These are phyloP conservation scores for Danionella dracula DNA, from an alignment of 2,797 vertebrate genomes.

Conservation along the genomic window DNA sequence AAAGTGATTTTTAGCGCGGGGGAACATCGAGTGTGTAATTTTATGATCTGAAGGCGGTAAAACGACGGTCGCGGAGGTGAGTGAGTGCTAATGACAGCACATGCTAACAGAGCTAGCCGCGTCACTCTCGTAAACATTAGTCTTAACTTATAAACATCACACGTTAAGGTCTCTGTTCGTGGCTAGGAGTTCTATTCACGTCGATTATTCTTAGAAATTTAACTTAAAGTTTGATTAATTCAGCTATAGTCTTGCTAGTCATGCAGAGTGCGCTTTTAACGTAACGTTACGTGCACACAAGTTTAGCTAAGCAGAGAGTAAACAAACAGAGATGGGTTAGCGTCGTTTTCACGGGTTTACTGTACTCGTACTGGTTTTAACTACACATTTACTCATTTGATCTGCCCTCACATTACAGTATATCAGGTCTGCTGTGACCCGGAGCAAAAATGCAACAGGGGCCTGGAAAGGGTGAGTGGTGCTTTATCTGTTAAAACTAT, in stretches of 20 bases:
- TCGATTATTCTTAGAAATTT: background rate
- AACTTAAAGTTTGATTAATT: background rate
- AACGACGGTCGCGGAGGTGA: slow-evolving; percentile 8
- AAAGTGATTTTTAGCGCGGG: slow-evolving; percentile 8
- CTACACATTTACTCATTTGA: background rate
- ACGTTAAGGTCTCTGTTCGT: background rate
- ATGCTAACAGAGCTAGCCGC: slow-evolving; percentile 30
- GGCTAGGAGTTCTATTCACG: background rate
- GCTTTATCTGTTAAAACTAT: background rate
- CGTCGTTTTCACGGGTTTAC: background rate
- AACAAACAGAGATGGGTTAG: background rate
- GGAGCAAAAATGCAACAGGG: slow-evolving; percentile 45
- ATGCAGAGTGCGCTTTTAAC: background rate
- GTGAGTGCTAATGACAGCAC: slow-evolving; percentile 10
- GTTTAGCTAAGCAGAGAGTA: slow-evolving; percentile 5
- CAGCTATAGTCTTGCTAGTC: background rate
- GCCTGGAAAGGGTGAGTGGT: slow-evolving; percentile 43
- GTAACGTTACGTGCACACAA: background rate
- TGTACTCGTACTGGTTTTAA: too few species aligned
- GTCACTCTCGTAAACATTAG: slow-evolving; percentile 20
- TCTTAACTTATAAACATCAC: slow-evolving; percentile 6
- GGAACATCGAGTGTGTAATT: background rate
- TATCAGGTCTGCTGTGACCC: slow-evolving; percentile 14
- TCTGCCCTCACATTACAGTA: background rate
- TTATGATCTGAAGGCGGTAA: slow-evolving; percentile 2